A percentile compares a stretch with the other conserved stretches of the same genome.
Evolutionary conservation across 2,113 vertebrate species (phyloP).

Genomic region (Shinisaurus crocodilurus): DNA sequence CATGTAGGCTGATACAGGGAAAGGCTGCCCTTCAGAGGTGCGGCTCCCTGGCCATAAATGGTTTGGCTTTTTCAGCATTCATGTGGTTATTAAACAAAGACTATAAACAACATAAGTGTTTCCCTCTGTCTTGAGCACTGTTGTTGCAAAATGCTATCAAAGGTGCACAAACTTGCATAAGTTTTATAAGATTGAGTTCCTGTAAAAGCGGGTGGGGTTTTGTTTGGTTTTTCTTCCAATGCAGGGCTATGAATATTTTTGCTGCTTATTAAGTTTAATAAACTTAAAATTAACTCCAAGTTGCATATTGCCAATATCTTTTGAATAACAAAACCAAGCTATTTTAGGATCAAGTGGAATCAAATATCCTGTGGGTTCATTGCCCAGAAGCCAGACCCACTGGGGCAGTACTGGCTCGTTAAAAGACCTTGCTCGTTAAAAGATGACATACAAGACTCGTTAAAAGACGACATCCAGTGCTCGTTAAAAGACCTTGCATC

Average conservation of each 20-base stretch:
- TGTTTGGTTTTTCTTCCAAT: not conserved
- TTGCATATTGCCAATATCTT: too few species aligned
- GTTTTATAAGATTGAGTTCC: too few species aligned
- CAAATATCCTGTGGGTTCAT: not conserved
- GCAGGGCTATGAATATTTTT: not conserved
- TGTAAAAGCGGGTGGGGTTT: too few species aligned
- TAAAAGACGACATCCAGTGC: not conserved
- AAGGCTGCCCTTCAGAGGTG: too few species aligned
- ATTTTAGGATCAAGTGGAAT: too few species aligned
- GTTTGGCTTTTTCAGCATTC: not conserved
- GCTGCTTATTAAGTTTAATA: not conserved
- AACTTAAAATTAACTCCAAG: not conserved
- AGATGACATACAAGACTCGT: not conserved
- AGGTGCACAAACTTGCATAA: too few species aligned
- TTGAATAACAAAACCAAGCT: too few species aligned
- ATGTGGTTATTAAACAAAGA: not conserved
- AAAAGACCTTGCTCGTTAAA: not conserved
- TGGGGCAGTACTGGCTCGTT: not conserved
- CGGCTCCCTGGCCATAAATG: not conserved
- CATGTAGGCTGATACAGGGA: too few species aligned
- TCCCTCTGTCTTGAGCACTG: too few species aligned
- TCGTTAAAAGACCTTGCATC: not conserved
- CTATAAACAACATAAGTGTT: not conserved
- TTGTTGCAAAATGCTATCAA: too few species aligned
- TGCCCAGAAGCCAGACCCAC: not conserved